Base-by-base conservation (phyloP, 1,140 invertebrate genomes). In the Muscidifurax raptorellus region DNA sequence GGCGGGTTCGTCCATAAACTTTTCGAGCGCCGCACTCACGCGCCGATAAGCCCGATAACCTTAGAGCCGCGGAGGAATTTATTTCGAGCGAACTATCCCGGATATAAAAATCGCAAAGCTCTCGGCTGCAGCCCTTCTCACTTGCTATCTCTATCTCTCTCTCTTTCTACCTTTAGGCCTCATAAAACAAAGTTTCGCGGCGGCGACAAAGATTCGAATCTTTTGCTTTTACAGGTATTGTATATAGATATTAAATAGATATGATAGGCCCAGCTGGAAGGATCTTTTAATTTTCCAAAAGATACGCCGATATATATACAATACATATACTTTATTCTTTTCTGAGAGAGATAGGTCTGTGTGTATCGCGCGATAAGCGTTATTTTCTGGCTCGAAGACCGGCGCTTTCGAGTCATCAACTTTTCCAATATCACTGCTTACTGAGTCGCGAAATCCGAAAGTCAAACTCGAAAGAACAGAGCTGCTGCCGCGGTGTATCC, bases 81-180 rank as follows among this genome's bases (percentile, higher is more conserved):
- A 83, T 83, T 76, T 77, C 30, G 25, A 77, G 18, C 30, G 1
- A 76, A 76, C 72, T 74, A 28, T 83, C 81, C 59, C 36, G 72
- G 81, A 67, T 83, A 83, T 83, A 83, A 83, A 82, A 83, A 76
- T 76, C 40, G 81, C 72, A 66, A 83, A 83, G 81, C 72, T 83
- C 81, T 83, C 32, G n/a, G 9, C 25, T 64, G 27, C 28, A 13
- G 44, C 28, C 13, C 71, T 75, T 10, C n/a, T 47, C 44, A 12
- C 13, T 5, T 47, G 7, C 44, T 47, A 12, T 13, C 44, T 13
- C 44, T 13, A 2, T 47, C 44, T 22, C 52, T 22, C 52, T 22
- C 52, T 22, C 52, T 22, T 22, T 22, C 52, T 22, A 15, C 22
- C 15, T 27, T 82, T 40, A 40, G 36, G 52, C 72, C 44, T 28